Evolutionary conservation across 2,113 vertebrate genomes (phyloP).

Genomic region (Hippocampus comes): DNA sequence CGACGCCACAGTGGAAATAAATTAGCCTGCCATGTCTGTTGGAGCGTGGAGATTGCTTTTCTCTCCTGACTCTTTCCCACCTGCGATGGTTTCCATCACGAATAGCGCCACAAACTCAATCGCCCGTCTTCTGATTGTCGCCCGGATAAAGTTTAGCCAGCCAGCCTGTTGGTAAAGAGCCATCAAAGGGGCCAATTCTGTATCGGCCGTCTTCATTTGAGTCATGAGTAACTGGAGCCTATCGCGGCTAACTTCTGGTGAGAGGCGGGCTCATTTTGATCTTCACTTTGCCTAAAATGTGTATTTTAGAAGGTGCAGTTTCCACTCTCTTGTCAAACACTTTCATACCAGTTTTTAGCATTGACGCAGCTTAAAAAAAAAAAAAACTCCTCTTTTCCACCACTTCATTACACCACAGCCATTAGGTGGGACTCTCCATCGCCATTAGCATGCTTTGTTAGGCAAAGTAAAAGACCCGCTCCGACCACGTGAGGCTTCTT

Average conservation of each 20-base stretch:
- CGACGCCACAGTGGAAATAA: neutral
- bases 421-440: neutral
- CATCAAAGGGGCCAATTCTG: neutral
- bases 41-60: slow-evolving; percentile 1
- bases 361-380: neutral
- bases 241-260: neutral
- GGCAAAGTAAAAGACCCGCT: slow-evolving; percentile 2
- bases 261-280: too few species aligned
- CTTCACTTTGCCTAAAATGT: too few species aligned
- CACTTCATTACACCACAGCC: slow-evolving; percentile 14
- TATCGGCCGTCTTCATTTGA: neutral
- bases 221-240: neutral
- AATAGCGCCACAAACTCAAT: slow-evolving; percentile 5
- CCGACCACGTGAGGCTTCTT: neutral
- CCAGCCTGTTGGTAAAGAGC: neutral
- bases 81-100: slow-evolving; percentile 7
- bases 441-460: slow-evolving; percentile 13
- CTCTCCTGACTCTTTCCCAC: neutral
- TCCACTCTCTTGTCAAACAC: neutral
- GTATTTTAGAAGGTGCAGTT: neutral
- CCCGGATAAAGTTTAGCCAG: slow-evolving; percentile 1
- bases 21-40: neutral
- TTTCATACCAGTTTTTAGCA: neutral
- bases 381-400: neutral
- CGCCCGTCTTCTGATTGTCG: neutral